Base-by-base conservation (phyloP, 2,888 invertebrate genomes). In the Stegophylla sp. region DNA sequence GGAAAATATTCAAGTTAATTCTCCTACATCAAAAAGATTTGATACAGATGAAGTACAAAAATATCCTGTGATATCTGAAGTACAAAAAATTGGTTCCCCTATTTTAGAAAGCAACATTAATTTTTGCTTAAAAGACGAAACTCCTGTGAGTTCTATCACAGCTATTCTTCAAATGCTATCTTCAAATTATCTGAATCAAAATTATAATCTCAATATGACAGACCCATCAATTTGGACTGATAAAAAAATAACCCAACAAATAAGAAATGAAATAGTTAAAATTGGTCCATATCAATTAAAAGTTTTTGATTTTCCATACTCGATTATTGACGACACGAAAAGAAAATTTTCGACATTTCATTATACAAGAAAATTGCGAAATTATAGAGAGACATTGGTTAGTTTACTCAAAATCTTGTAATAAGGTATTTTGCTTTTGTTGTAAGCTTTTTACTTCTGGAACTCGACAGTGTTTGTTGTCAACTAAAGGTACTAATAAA, bases 201-300 rank as follows among this genome's bases (percentile, higher is more conserved):
- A 20, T 56, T 0, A 1, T 20, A 56, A 56, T 20, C 7, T 56
- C 20, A 56, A 20, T 56, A 61, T 61, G 59, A 13, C 15, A 26
- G 59, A 61, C 26, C 59, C 59, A 28, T 26, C 59, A 61, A 61
- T 28, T 28, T 15, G 59, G 59, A 61, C 59, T 61, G 59, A 61
- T 61, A 4, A 61, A 28, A 61, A 61, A 15, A 61, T 28, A 28
- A 61, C 59, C 26, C 59, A 61, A 26, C 1, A 1, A 3, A 61
- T 61, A 61, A 61, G 28, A 28, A 15, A 23, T 61, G 59, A 61
- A 61, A 15, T 61, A 15, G 59, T 26, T 61, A 61, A 61, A 61
- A 23, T 17, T 26, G 59, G 59, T 61, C 26, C 59, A 61, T 61
- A 61, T 28, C 26, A 61, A 61, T 23, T 61, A 7, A 61, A 61